Evolutionary conservation across 2,113 vertebrate species (phyloP).

Genomic region (Chaenocephalus aceratus): DNA sequence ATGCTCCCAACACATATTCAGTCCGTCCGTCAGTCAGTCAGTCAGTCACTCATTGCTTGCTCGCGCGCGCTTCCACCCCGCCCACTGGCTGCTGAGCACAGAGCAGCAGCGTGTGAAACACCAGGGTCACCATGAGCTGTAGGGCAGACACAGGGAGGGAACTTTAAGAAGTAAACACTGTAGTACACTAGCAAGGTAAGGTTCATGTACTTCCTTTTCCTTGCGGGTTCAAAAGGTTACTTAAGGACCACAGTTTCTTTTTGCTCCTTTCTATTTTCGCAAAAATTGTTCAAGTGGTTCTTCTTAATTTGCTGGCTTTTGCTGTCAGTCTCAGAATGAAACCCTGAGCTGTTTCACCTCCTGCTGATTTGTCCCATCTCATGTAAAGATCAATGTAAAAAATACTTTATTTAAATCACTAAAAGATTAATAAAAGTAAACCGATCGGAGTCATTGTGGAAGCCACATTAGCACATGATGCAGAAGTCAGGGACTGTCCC

Average conservation of each 20-base stretch:
- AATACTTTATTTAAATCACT: constrained; percentile 33
- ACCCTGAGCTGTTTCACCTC: constrained; percentile 16
- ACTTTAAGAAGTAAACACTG: constrained; percentile 67
- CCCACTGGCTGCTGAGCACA: constrained; percentile 60
- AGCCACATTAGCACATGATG: constrained; percentile 26
- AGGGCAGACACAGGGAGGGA: constrained; percentile 59
- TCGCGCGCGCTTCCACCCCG: constrained; percentile 40
- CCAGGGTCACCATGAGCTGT: constrained; percentile 64
- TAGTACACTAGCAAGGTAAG: constrained; percentile 40
- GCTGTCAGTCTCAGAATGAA: not conserved
- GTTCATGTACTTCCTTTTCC: constrained; percentile 6
- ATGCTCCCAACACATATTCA: constrained; percentile 65
- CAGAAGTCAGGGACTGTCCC: constrained; percentile 64
- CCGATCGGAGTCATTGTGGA: constrained; percentile 42
- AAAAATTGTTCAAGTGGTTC: not conserved
- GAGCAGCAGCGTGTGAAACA: constrained; percentile 62
- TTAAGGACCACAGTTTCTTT: constrained; percentile 2
- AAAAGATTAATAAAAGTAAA: constrained; percentile 12
- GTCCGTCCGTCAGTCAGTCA: constrained; percentile 55
- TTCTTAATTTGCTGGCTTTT: constrained; percentile 12
- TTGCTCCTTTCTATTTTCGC: not conserved
- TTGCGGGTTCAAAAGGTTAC: constrained; percentile 11
- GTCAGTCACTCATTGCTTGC: constrained; percentile 51
- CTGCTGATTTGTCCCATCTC: constrained; percentile 38
- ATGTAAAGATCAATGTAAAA: constrained; percentile 36